Conservation (phyloP, 1,140 invertebrate species). For the Pogonognathellus flavescens region DNA sequence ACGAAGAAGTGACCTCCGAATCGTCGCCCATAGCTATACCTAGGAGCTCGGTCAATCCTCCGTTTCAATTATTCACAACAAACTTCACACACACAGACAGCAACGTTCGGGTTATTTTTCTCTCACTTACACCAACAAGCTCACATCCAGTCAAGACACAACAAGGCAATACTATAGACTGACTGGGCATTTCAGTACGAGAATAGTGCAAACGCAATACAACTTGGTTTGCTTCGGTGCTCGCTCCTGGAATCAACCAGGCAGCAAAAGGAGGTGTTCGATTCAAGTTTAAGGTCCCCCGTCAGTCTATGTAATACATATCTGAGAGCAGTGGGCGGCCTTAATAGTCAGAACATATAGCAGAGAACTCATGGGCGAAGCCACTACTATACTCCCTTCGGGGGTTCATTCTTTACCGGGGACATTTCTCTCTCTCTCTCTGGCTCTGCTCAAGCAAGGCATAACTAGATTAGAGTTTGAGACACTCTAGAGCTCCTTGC, state of each 20-base stretch:
- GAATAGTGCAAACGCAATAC: conserved; percentile 38
- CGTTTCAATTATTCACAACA: conserved; percentile 17
- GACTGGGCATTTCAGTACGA: conserved; percentile 41
- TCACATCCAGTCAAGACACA: conserved; percentile 50
- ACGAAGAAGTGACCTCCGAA: conserved; percentile 80
- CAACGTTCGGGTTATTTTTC: conserved; percentile 18
- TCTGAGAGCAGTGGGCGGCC: conserved; percentile 43
- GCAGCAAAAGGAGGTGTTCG: conserved; percentile 57
- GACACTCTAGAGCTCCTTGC: no score
- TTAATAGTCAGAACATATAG: conserved; percentile 23
- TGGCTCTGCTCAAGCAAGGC: background rate
- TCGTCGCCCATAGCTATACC: conserved; percentile 75
- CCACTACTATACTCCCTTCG: conserved; percentile 44
- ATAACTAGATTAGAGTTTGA: background rate
- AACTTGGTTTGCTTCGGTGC: conserved; percentile 20
- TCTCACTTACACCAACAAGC: conserved; percentile 38
- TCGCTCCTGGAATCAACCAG: conserved; percentile 35
- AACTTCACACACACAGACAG: conserved; percentile 26
- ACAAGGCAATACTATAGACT: conserved; percentile 38
- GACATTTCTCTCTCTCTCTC: conserved; percentile 1
- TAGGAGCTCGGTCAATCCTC: conserved; percentile 6
- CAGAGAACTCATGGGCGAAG: conserved; percentile 26
- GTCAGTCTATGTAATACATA: conserved; percentile 37
- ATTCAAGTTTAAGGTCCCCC: conserved; percentile 64
- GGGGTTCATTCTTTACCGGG: conserved; percentile 22